Conservation (phyloP, 2,888 invertebrate species). For the Spodoptera picta region DNA sequence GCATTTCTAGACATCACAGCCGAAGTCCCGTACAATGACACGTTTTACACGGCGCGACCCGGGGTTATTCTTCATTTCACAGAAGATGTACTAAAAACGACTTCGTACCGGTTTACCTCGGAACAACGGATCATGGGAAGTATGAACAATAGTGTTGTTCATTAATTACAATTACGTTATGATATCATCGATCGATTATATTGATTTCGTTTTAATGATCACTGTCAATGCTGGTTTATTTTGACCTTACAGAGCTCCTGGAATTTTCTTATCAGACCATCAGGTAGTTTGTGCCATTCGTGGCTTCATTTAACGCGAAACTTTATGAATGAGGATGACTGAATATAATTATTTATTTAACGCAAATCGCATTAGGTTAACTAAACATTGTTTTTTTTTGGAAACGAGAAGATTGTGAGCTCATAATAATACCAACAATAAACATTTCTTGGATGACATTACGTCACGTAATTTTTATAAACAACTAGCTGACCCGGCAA, state of each 20-base stretch:
- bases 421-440: too few species aligned
- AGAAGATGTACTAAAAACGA: conserved; percentile 60
- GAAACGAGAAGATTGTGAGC: too few species aligned
- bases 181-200: conserved; percentile 35
- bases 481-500: too few species aligned
- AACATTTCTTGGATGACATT: too few species aligned
- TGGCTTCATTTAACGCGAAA: too few species aligned
- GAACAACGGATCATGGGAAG: conserved; percentile 49
- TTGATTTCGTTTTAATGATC: conserved; percentile 11
- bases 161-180: conserved; percentile 25
- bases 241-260: background rate
- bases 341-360: too few species aligned
- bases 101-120: conserved; percentile 46
- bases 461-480: too few species aligned
- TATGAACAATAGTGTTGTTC: conserved; percentile 40
- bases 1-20: conserved; percentile 37
- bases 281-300: too few species aligned
- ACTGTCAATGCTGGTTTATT: conserved; percentile 3
- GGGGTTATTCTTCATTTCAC: conserved; percentile 67
- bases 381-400: too few species aligned
- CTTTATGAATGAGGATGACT: too few species aligned
- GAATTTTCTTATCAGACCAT: too few species aligned
- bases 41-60: conserved; percentile 67
- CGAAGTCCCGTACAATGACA: conserved; percentile 70
- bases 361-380: too few species aligned